phyloP scores from a whole-genome alignment of 1,140 invertebrate species.

The Aphelenchoides fujianensis region DNA sequence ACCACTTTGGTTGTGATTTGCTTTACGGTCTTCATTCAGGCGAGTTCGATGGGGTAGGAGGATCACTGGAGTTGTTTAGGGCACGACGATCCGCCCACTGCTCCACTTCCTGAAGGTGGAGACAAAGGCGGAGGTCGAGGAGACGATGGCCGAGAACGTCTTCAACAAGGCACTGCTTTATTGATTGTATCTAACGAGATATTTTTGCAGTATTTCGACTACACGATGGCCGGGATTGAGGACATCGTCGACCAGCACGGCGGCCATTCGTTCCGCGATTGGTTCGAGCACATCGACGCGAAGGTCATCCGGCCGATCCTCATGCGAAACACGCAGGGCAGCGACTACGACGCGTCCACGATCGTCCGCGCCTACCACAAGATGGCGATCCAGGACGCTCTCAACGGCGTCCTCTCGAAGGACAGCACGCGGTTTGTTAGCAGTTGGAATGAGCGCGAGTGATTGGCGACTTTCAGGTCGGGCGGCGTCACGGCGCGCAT shows the following conservation, averaged over 20 bases:
- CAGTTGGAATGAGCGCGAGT: no score
- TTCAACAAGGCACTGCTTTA: conserved; percentile 1
- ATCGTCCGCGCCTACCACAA: conserved; percentile 26
- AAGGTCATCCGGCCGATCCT: conserved; percentile 21
- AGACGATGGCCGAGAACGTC: conserved; percentile 44
- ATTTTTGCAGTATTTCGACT: conserved; percentile 43
- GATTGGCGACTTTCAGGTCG: neutral
- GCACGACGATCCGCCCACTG: conserved; percentile 66
- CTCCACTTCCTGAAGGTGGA: conserved; percentile 66
- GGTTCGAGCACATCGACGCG: conserved; percentile 16
- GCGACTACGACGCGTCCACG: conserved; percentile 18
- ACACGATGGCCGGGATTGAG: conserved; percentile 51
- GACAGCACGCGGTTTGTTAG: neutral
- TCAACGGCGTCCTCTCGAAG: conserved; percentile 10
- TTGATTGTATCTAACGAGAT: no score
- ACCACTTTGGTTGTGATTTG: conserved; percentile 66
- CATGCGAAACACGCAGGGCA: neutral
- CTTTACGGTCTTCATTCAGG: conserved; percentile 68
- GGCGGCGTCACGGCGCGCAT: neutral
- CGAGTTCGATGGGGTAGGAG: no score
- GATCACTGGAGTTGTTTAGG: no score
- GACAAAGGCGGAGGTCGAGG: conserved; percentile 47
- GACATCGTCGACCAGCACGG: conserved; percentile 45
- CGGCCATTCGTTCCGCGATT: conserved; percentile 33
- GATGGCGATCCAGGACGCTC: conserved; percentile 13